Percentiles rank a stretch among this genome's conserved stretches.
Evolutionary conservation across 2,113 vertebrate genomes (phyloP).

Genomic region (Nansenia antarctica): DNA sequence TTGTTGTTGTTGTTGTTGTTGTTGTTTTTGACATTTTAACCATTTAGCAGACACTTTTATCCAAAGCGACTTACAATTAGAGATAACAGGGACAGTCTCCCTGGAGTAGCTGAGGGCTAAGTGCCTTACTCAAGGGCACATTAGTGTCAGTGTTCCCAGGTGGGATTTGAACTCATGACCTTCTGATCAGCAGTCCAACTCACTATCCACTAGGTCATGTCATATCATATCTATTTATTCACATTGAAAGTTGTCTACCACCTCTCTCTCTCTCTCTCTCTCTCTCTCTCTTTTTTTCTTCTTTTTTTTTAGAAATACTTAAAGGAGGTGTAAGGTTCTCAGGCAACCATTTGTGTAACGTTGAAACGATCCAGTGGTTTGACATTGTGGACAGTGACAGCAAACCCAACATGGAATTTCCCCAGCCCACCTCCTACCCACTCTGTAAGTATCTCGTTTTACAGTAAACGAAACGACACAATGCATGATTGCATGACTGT

Average conservation of each 20-base stretch:
- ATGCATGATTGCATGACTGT: not conserved
- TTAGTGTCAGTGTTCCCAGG: too few species aligned
- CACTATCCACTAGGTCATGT: too few species aligned
- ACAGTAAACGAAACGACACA: not conserved
- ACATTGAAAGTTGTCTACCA: not conserved
- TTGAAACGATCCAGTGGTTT: conserved; percentile 87
- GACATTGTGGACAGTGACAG: conserved; percentile 79
- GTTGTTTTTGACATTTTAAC: too few species aligned
- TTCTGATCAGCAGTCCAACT: too few species aligned
- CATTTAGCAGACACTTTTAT: too few species aligned
- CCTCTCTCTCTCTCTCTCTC: not conserved
- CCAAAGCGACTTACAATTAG: too few species aligned
- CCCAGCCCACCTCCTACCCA: conserved; percentile 35
- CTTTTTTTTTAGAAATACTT: conserved; percentile 83
- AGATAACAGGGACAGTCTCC: too few species aligned
- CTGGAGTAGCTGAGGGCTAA: too few species aligned
- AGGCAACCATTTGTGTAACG: conserved; percentile 82
- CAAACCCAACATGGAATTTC: conserved; percentile 62
- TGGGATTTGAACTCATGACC: too few species aligned
- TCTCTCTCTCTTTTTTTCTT: not conserved
- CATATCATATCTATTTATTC: not conserved
- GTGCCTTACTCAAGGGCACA: too few species aligned
- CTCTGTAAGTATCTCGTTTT: conserved; percentile 73
- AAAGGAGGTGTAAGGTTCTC: conserved; percentile 84
- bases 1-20: too few species aligned